Conservation (phyloP, 1,140 invertebrate species). For the Listronotus oregonensis region DNA sequence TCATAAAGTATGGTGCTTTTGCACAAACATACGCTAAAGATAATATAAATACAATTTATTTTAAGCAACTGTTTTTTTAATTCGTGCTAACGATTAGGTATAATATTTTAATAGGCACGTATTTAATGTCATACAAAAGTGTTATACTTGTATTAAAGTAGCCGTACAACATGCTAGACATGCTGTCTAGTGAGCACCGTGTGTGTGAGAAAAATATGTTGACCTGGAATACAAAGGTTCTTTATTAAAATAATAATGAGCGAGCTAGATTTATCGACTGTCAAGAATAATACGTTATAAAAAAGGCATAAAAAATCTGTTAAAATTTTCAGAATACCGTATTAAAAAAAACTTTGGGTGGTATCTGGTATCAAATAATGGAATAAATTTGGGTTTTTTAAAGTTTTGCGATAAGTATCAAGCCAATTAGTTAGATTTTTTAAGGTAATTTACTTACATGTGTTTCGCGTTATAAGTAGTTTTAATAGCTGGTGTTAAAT, state of each 20-base stretch:
- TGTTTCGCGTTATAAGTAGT: too few relatives aligned
- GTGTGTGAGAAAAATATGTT: conserved; percentile 27
- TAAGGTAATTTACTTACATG: too few relatives aligned
- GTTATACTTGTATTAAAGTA: neutral
- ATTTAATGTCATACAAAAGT: too few relatives aligned
- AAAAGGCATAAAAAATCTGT: conserved; percentile 7
- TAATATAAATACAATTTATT: too few relatives aligned
- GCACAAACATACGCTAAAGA: too few relatives aligned
- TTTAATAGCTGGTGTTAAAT: too few relatives aligned
- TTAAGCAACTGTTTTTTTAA: too few relatives aligned
- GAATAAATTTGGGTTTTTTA: neutral
- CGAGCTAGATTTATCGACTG: conserved; percentile 26
- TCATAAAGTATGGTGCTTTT: too few relatives aligned
- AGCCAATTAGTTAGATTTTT: too few relatives aligned
- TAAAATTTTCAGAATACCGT: conserved; percentile 13
- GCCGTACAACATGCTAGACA: neutral
- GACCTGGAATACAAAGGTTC: conserved; percentile 26
- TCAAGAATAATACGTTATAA: conserved; percentile 13
- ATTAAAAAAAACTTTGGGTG: conserved; percentile 18
- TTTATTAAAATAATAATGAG: conserved; percentile 27
- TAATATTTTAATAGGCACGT: too few relatives aligned
- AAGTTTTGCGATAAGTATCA: too few relatives aligned
- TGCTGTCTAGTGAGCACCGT: neutral
- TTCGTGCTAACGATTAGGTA: too few relatives aligned
- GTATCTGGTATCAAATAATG: neutral